Percentiles rank a stretch among this genome's conserved stretches.
These are phyloP conservation scores for Malthinus flaveolus DNA, from an alignment of 2,888 invertebrate genomes.

Conservation along the genomic window DNA sequence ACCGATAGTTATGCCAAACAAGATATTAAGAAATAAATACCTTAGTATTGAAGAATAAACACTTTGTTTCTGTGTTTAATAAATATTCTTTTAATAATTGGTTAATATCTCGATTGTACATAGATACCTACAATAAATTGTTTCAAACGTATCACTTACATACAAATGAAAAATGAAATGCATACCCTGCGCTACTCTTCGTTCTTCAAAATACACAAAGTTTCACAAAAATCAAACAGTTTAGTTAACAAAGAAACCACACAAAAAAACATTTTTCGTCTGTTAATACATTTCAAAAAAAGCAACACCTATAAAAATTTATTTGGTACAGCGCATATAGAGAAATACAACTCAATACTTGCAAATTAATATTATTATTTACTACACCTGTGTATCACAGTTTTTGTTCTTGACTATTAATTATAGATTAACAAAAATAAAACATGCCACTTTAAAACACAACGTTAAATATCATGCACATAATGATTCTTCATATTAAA, in stretches of 20 bases:
- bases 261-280: neutral
- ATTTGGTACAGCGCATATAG: too few relatives aligned
- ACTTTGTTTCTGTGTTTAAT: neutral
- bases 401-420: too few relatives aligned
- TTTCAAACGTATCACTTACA: too few relatives aligned
- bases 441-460: constrained; percentile 4
- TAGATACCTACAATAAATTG: neutral
- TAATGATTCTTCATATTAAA: constrained; percentile 39
- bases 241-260: neutral
- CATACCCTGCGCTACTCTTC: too few relatives aligned
- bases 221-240: neutral
- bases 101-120: neutral
- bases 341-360: too few relatives aligned
- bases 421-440: too few relatives aligned
- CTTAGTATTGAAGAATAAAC: neutral
- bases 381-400: too few relatives aligned
- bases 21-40: neutral
- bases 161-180: too few relatives aligned
- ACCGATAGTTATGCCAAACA: too few relatives aligned
- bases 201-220: neutral
- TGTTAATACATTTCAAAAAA: too few relatives aligned
- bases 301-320: too few relatives aligned
- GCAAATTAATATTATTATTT: too few relatives aligned
- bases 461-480: constrained; percentile 51
- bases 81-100: neutral